A percentile compares a stretch with the other conserved stretches of the same genome.
Evolutionary conservation across 2,888 invertebrate genomes (phyloP).

Genomic region (Stenodema calcarata): DNA sequence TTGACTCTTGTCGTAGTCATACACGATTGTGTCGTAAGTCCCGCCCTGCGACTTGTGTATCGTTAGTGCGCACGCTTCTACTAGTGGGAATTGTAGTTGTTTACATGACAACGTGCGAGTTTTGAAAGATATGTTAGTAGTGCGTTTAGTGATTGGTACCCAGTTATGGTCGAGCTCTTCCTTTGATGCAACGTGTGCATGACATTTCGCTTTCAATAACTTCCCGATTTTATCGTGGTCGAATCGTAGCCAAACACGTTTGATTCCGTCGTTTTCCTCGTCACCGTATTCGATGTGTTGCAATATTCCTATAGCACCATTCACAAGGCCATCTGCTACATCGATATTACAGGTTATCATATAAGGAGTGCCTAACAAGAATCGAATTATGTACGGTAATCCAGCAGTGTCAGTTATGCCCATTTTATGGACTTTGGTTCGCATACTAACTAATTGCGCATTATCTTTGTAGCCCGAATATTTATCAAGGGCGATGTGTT

Average conservation of each 20-base stretch:
- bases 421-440: slow-evolving; percentile 35
- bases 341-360: slow-evolving; percentile 33
- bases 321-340: not conserved
- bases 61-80: slow-evolving; percentile 43
- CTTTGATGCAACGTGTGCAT: slow-evolving; percentile 7
- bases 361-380: slow-evolving; percentile 33
- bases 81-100: slow-evolving; percentile 37
- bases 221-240: slow-evolving; percentile 35
- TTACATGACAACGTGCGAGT: slow-evolving; percentile 37
- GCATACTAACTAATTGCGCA: slow-evolving; percentile 6
- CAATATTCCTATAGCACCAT: slow-evolving; percentile 17
- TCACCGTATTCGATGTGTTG: slow-evolving; percentile 1
- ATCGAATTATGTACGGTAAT: slow-evolving; percentile 16
- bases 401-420: slow-evolving; percentile 1
- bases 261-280: slow-evolving; percentile 31
- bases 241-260: slow-evolving; percentile 32
- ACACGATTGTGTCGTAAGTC: slow-evolving; percentile 41
- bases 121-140: slow-evolving; percentile 36
- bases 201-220: slow-evolving; percentile 28
- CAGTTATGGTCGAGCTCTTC: slow-evolving; percentile 28
- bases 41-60: slow-evolving; percentile 50
- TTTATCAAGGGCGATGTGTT: slow-evolving; percentile 15
- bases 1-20: slow-evolving; percentile 45
- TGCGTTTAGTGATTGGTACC: slow-evolving; percentile 35
- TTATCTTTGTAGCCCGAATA: slow-evolving; percentile 12